These are phyloP conservation scores for Leucoraja erinaceus DNA, from an alignment of 2,113 vertebrate genomes.

Conservation along the genomic window DNA sequence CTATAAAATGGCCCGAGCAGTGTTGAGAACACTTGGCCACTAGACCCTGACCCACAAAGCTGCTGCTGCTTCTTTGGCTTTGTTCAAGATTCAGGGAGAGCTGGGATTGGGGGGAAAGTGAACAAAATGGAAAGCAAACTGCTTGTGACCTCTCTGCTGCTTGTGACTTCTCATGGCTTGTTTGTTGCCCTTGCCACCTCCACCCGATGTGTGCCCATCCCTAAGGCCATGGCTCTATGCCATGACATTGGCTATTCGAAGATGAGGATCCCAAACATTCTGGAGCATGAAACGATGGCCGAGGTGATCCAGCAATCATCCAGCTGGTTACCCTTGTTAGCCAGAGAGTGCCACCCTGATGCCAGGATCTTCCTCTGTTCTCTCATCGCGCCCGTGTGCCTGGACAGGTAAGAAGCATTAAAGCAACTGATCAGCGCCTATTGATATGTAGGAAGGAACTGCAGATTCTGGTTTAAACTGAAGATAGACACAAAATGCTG, in stretches of 20 bases:
- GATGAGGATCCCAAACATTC: slow-evolving; percentile 72
- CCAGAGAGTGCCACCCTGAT: slow-evolving; percentile 67
- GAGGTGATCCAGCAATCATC: slow-evolving; percentile 71
- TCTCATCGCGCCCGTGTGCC: slow-evolving; percentile 72
- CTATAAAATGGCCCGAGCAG: slow-evolving; percentile 51
- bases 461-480: no score
- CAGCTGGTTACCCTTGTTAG: slow-evolving; percentile 72
- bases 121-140: neutral
- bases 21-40: slow-evolving; percentile 20
- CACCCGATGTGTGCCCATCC: slow-evolving; percentile 60
- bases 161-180: slow-evolving; percentile 32
- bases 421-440: neutral
- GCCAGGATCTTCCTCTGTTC: slow-evolving; percentile 77
- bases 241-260: slow-evolving; percentile 67
- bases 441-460: no score
- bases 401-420: slow-evolving; percentile 64
- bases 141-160: slow-evolving; percentile 42
- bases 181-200: slow-evolving; percentile 54
- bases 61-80: neutral
- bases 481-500: no score
- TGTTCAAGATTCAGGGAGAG: neutral
- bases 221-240: slow-evolving; percentile 65
- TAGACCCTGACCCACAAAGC: neutral
- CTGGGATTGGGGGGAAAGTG: no score
- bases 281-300: slow-evolving; percentile 66